Conservation (phyloP, 1,140 invertebrate species). For the Caerostris darwini region DNA sequence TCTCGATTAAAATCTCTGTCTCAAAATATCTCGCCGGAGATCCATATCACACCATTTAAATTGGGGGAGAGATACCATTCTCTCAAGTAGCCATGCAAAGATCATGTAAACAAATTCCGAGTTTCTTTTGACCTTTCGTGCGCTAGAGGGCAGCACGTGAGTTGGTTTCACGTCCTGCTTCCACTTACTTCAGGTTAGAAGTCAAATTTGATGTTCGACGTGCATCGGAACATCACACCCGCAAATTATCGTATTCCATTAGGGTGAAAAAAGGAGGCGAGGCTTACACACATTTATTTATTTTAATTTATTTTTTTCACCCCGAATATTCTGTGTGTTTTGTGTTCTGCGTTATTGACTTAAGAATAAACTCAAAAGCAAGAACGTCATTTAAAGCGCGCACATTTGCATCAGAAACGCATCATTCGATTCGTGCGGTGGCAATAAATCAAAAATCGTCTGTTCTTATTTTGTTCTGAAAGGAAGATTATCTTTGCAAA, state of each 20-base stretch:
- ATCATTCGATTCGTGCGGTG: conserved; percentile 48
- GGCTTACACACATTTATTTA: conserved; percentile 1
- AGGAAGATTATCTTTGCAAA: conserved; percentile 34
- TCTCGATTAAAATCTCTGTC: conserved; percentile 37
- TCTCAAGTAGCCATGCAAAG: conserved; percentile 53
- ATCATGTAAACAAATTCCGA: conserved; percentile 73
- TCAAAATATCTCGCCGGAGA: conserved; percentile 21
- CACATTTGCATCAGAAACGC: conserved; percentile 65
- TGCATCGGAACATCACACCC: conserved; percentile 69
- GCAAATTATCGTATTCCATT: conserved; percentile 70
- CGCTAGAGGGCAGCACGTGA: conserved; percentile 75
- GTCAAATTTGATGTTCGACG: conserved; percentile 64
- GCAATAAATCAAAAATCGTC: conserved; percentile 53
- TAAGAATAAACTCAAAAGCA: conserved; percentile 7
- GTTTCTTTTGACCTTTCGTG: conserved; percentile 68
- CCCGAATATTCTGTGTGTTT: conserved; percentile 60
- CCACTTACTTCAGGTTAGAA: conserved; percentile 71
- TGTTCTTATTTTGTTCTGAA: conserved; percentile 12
- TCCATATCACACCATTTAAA: conserved; percentile 38
- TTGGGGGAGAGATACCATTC: conserved; percentile 1
- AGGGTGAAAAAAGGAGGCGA: conserved; percentile 59
- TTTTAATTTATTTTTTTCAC: conserved; percentile 24
- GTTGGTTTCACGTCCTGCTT: conserved; percentile 47
- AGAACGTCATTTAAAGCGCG: conserved; percentile 1
- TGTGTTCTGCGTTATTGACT: conserved; percentile 66